phyloP scores from a whole-genome alignment of 2,797 vertebrate genomes.

The Rhinichthys osculus region DNA sequence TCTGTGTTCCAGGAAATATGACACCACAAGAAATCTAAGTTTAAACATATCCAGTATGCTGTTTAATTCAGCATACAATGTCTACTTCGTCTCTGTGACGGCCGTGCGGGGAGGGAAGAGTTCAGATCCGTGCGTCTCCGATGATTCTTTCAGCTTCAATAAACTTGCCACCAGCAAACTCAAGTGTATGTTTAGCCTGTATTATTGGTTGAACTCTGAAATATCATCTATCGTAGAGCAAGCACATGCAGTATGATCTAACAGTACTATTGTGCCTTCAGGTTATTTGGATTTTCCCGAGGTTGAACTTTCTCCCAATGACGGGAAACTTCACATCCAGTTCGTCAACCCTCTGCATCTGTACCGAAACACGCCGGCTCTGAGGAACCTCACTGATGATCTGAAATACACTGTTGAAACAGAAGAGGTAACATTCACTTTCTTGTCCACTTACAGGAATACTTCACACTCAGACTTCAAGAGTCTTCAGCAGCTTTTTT shows the following conservation, averaged over 20 bases:
- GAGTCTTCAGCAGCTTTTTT: not conserved
- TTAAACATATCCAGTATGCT: constrained; percentile 44
- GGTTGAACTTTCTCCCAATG: not conserved
- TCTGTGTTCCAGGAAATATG: not conserved
- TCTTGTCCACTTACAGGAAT: not conserved
- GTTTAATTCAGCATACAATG: fast-evolving
- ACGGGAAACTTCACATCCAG: fast-evolving
- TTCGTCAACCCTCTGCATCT: constrained; percentile 68
- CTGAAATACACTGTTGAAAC: not conserved
- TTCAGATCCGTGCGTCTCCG: fast-evolving
- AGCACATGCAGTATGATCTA: not conserved
- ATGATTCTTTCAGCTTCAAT: constrained; percentile 56
- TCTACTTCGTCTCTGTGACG: not conserved
- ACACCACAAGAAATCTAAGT: fast-evolving
- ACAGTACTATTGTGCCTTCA: constrained; percentile 42
- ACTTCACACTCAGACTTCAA: not conserved
- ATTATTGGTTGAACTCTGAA: not conserved
- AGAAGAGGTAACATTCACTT: not conserved
- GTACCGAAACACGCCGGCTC: constrained; percentile 57
- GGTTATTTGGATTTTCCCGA: constrained; percentile 70
- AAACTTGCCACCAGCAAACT: fast-evolving
- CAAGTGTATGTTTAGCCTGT: constrained; percentile 52
- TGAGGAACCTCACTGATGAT: fast-evolving
- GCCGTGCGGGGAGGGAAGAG: not conserved
- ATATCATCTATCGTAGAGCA: not conserved